Base-by-base conservation (phyloP, 2,888 invertebrate genomes). In the Lasioglossum morio region DNA sequence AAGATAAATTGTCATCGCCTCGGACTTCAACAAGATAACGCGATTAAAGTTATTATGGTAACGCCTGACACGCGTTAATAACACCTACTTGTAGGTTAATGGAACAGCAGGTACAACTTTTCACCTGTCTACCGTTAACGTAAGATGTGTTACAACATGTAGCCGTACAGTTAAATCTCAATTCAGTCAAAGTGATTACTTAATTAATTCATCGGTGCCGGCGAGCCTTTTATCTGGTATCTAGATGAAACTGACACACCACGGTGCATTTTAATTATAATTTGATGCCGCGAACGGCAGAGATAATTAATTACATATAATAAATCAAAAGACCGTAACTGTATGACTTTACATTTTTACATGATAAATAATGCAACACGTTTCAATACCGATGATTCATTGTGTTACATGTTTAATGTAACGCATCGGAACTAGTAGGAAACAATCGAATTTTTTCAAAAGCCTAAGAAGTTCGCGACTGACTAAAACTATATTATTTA, bases 161-260 rank as follows among this genome's bases (percentile, higher is more conserved):
- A 23, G 78, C 78, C 78, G 34, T 37, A 37, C 43, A 43, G 48
- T 63, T 83, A 63, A 82, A 82, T 82, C 83, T 73, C 66, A 57
- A 77, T 74, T 77, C 84, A 63, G 72, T 69, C 76, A 23, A 74
- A 77, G 84, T 66, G 83, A 82, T 82, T 53, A 60, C 63, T 85
- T 85, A 85, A 85, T 85, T 85, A 85, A 85, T 85, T 85, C 60
- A 79, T 57, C 78, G 74, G 63, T 34, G 53, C 79, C 27, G 46
- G 34, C 60, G 78, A 34, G 53, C 63, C 75, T 53, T 84, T 79
- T 79, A 85, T 85, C 75, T 79, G 37, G 72, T 84, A 85, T 84
- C 84, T 79, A 72, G 75, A 79, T 79, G 72, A 79, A 75, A 53
- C 72, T 19, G 72, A 84, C 72, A 48, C 46, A n/a, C 53, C 48